These are phyloP conservation scores for Nemoura dubitans DNA, from an alignment of 2,888 invertebrate genomes.

Conservation along the genomic window DNA sequence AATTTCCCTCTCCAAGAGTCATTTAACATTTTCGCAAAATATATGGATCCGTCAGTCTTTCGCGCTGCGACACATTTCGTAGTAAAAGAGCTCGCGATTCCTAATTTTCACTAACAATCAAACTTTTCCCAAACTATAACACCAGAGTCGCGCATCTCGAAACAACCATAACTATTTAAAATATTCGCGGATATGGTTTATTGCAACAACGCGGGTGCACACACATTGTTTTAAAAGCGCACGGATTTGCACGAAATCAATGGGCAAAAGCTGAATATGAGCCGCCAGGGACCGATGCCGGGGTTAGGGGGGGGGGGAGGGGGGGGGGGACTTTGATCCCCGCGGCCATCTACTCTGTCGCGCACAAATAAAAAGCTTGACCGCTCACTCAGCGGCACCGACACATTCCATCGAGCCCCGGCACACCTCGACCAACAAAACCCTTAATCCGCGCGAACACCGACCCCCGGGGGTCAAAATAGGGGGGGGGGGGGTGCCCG, in stretches of 20 bases:
- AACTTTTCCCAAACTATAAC: not conserved
- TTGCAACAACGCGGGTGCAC: not conserved
- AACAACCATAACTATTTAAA: not conserved
- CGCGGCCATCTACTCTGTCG: not conserved
- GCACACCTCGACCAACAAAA: not conserved
- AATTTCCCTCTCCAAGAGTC: not conserved
- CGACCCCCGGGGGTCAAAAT: not conserved
- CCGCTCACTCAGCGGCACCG: not conserved
- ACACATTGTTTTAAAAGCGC: not conserved
- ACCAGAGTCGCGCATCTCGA: not conserved
- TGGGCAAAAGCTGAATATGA: not conserved
- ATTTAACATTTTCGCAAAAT: too few species aligned
- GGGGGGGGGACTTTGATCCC: not conserved
- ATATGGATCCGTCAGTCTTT: too few species aligned
- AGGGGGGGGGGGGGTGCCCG: not conserved
- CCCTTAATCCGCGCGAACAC: not conserved
- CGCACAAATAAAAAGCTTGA: conserved; percentile 12
- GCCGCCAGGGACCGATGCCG: not conserved
- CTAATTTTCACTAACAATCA: not conserved
- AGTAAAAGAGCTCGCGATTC: not conserved
- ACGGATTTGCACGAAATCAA: not conserved
- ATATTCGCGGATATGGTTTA: not conserved
- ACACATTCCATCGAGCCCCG: not conserved
- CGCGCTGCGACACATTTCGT: too few species aligned
- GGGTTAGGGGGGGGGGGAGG: not conserved